Base-by-base conservation (phyloP, 2,888 invertebrate genomes). In the Caenorhabditis sp. region DNA sequence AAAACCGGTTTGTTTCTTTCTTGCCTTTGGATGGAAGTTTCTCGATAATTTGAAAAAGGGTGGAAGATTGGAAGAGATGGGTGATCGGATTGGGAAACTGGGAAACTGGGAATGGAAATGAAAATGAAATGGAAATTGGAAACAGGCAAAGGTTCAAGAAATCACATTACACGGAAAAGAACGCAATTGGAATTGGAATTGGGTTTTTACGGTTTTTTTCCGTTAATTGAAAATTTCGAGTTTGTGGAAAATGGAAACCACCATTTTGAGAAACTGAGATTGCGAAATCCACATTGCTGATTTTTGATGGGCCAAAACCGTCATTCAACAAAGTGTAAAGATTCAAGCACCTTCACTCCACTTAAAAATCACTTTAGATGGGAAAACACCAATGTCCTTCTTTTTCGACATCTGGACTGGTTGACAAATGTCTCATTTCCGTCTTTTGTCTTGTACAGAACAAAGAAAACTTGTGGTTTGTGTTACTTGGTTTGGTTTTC, bases 1-100 rank as follows among this genome's bases (percentile, higher is more conserved):
- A 70, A 61, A 72, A 72, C 72, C 64, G 72, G 72, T 72, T 72
- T 18, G 3, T 47, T 9, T 3, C 18, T 11, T 11, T 11, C 47
- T 47, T 47, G n/a, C 6, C 40, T 6, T 6, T 13, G 40, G 20
- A 53, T 32, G 32, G 70, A 70, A 61, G 70, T 72, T 55, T 72
- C 72, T 64, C 64, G 64, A 71, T 53, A 47, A 71, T 71, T 71
- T 55, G 62, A 64, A 55, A 62, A 26, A 37, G 53, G 55, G 55
- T 28, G 37, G 53, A 71, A 28, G 18, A 62, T 24, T 18, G 47
- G 20, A 64, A 32, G 47, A 55, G 37, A 40, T 53, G 67, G 64
- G 37, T 35, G 37, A 37, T 65, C 53, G 51, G 50, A 32, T 32
- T 9, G n/a, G n/a, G 32, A 32, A 32, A 32, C 32, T n/a, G n/a